Percentiles rank a stretch among this genome's conserved stretches.
phyloP scores from a whole-genome alignment of 2,888 invertebrate genomes.

The Caenorhabditis doughertyi region DNA sequence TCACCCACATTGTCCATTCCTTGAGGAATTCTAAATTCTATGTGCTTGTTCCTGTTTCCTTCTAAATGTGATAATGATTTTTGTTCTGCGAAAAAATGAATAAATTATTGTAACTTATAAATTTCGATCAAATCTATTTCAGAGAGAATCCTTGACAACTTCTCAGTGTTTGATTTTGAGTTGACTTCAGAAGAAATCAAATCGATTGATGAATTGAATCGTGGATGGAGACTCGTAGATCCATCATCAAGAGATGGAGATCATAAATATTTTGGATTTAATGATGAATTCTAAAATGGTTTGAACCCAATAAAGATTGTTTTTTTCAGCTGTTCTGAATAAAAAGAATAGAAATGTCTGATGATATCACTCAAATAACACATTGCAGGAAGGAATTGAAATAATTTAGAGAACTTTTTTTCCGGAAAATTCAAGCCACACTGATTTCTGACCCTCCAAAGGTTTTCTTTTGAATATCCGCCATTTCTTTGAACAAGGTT shows the following conservation, averaged over 20 bases:
- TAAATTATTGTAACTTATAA: slow-evolving; percentile 17
- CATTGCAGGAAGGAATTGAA: too few relatives aligned
- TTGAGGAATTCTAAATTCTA: slow-evolving; percentile 64
- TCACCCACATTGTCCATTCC: slow-evolving; percentile 73
- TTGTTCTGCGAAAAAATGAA: neutral
- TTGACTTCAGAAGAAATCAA: slow-evolving; percentile 81
- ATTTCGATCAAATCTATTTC: slow-evolving; percentile 1
- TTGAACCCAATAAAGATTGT: neutral
- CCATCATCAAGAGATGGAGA: slow-evolving; percentile 66
- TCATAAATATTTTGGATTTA: slow-evolving; percentile 72
- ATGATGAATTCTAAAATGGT: slow-evolving; percentile 64
- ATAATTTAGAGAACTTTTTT: too few relatives aligned
- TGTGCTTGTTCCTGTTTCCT: neutral
- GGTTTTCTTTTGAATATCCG: too few relatives aligned
- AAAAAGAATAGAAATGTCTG: slow-evolving; percentile 3
- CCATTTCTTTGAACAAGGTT: too few relatives aligned
- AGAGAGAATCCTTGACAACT: slow-evolving; percentile 81
- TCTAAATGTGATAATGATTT: slow-evolving; percentile 4
- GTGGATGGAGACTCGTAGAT: slow-evolving; percentile 73
- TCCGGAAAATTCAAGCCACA: too few relatives aligned
- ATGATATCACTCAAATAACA: neutral
- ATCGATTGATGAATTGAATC: slow-evolving; percentile 65
- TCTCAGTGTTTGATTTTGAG: slow-evolving; percentile 83
- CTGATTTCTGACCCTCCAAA: too few relatives aligned
- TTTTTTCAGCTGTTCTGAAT: neutral